Percentiles rank a stretch among this genome's conserved stretches.
These are phyloP conservation scores for Myrmecophaga tridactyla DNA, from an alignment of 2,113 vertebrate species.

Conservation along the genomic window DNA sequence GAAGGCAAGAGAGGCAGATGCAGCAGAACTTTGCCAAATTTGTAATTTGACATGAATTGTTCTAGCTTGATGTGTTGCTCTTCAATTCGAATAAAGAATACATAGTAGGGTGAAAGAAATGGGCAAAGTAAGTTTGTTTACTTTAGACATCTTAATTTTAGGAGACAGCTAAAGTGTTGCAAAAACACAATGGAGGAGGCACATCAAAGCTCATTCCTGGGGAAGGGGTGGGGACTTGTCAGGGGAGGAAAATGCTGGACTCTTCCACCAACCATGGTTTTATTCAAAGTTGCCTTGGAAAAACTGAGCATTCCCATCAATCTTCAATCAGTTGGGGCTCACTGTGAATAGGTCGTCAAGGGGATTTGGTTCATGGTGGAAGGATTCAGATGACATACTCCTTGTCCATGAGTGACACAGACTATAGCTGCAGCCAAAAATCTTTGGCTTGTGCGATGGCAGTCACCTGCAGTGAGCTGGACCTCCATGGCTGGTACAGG, in stretches of 20 bases:
- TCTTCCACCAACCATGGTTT: not conserved
- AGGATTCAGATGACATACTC: not conserved
- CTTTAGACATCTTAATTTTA: not conserved
- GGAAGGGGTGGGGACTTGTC: not conserved
- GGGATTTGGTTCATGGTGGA: not conserved
- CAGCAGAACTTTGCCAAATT: not conserved
- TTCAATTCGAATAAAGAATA: not conserved
- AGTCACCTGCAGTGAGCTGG: not conserved
- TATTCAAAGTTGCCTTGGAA: slow-evolving; percentile 46
- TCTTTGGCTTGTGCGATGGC: not conserved
- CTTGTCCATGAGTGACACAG: too few relatives aligned
- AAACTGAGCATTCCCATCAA: not conserved
- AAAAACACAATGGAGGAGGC: not conserved
- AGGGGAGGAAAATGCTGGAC: not conserved
- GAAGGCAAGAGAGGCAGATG: not conserved
- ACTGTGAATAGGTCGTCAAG: slow-evolving; percentile 13
- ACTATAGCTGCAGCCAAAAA: not conserved
- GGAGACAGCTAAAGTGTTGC: not conserved
- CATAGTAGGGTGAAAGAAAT: not conserved
- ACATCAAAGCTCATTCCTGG: not conserved
- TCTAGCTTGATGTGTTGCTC: not conserved
- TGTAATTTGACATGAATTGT: not conserved
- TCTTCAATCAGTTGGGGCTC: slow-evolving; percentile 46
- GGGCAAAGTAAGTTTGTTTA: not conserved
- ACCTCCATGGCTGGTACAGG: not conserved